phyloP scores from a whole-genome alignment of 2,888 invertebrate species.

The Helobdella robusta region DNA sequence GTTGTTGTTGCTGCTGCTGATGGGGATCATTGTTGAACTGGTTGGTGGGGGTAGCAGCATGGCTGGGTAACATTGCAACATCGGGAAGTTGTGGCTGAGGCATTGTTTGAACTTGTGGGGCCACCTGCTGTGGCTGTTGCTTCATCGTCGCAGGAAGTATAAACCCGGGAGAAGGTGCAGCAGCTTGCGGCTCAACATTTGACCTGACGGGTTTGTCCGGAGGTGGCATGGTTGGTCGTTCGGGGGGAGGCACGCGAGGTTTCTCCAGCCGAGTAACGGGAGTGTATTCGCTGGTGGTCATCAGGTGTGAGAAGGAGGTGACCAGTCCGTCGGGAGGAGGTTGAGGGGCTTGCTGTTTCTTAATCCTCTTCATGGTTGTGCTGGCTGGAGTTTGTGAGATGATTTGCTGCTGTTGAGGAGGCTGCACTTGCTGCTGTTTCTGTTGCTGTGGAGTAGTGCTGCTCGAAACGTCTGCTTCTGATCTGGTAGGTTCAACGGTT shows the following conservation, averaged over 20 bases:
- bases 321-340: not conserved
- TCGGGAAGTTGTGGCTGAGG: not conserved
- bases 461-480: not conserved
- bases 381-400: too few relatives aligned
- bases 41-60: slow-evolving; percentile 7
- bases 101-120: not conserved
- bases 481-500: not conserved
- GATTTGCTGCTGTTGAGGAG: too few relatives aligned
- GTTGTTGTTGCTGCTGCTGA: not conserved
- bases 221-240: slow-evolving; percentile 5
- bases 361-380: slow-evolving; percentile 1
- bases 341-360: slow-evolving; percentile 11
- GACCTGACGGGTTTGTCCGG: slow-evolving; percentile 1
- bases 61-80: not conserved
- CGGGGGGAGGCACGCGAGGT: slow-evolving; percentile 8
- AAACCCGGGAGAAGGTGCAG: not conserved
- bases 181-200: not conserved
- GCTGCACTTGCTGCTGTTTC: not conserved
- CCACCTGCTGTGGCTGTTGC: too few relatives aligned
- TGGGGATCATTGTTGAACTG: not conserved
- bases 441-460: not conserved
- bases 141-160: not conserved
- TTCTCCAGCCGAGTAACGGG: not conserved
- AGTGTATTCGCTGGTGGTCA: slow-evolving; percentile 4
- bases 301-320: slow-evolving; percentile 4